Conservation (phyloP, 2,113 vertebrate genomes). For the Phyllostomus discolor region DNA sequence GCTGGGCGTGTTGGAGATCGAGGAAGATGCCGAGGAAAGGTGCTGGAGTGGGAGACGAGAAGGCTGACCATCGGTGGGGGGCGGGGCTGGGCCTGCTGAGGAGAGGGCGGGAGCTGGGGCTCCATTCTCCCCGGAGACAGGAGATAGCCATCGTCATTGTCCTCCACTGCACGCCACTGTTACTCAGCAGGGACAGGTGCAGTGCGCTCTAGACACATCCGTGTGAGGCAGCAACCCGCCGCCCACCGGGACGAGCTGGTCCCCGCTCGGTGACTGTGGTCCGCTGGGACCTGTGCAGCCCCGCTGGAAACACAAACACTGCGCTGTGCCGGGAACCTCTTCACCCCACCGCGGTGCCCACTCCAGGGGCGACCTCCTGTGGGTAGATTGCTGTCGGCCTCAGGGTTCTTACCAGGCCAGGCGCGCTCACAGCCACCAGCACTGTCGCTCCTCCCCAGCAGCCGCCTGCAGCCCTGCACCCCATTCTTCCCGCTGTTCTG, state of each 20-base stretch:
- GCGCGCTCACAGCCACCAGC: not conserved
- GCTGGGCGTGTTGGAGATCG: not conserved
- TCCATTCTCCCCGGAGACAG: not conserved
- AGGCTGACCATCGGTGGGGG: not conserved
- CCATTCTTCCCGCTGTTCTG: not conserved
- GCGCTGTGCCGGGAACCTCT: not conserved
- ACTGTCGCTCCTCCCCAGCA: not conserved
- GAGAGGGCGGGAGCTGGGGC: not conserved
- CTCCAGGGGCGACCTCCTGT: fast-evolving
- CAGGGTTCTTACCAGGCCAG: not conserved
- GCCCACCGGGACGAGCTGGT: not conserved
- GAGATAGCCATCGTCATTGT: not conserved
- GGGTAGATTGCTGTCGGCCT: not conserved
- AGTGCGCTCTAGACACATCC: not conserved
- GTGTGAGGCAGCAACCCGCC: not conserved
- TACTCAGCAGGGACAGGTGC: not conserved
- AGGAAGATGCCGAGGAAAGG: not conserved
- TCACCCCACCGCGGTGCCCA: fast-evolving
- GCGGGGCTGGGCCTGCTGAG: not conserved
- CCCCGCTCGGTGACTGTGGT: too few species aligned
- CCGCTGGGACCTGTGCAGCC: not conserved
- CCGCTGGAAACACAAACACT: not conserved
- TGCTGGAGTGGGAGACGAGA: not conserved
- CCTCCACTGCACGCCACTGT: not conserved
- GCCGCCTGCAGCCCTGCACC: fast-evolving